Percentiles rank a stretch among this genome's conserved stretches.
Evolutionary conservation across 2,797 vertebrate species (phyloP).

Genomic region (Helostoma temminkii): DNA sequence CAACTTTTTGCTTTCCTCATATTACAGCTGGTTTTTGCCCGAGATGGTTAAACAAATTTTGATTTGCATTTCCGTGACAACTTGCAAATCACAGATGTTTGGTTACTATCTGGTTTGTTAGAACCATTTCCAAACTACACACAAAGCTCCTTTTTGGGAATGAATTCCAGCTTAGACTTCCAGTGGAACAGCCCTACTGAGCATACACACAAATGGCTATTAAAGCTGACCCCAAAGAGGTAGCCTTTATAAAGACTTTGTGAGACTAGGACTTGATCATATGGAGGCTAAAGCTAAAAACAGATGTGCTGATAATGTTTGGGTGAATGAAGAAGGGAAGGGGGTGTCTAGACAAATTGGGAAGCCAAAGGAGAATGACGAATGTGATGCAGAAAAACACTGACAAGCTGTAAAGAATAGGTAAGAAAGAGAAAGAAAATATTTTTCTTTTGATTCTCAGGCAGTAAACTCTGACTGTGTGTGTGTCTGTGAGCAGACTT

Average conservation of each 20-base stretch:
- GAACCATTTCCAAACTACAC: too few species aligned
- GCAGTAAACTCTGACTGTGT: conserved; percentile 40
- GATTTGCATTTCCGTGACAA: too few species aligned
- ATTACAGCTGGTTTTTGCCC: too few species aligned
- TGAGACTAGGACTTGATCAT: not conserved
- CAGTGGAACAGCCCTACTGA: conserved; percentile 3
- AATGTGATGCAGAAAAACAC: not conserved
- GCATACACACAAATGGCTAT: conserved; percentile 7
- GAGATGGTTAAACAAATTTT: too few species aligned
- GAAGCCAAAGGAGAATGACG: conserved; percentile 3
- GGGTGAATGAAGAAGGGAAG: conserved; percentile 20
- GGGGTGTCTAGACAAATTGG: conserved; percentile 45
- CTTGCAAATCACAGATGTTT: too few species aligned
- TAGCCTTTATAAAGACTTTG: not conserved
- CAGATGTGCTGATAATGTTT: conserved; percentile 55
- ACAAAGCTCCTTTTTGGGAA: too few species aligned
- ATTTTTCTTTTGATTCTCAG: conserved; percentile 50
- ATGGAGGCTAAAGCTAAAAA: conserved; percentile 35
- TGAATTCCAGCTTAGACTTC: too few species aligned
- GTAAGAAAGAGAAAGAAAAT: conserved; percentile 20
- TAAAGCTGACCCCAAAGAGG: conserved; percentile 9
- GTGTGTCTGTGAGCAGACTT: conserved; percentile 28
- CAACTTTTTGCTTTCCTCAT: too few species aligned
- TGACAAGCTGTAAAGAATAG: conserved; percentile 38
- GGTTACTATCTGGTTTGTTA: too few species aligned